Percentiles rank a stretch among this genome's conserved stretches.
phyloP scores from a whole-genome alignment of 1,140 invertebrate genomes.

The Zaprionus tsacasi region DNA sequence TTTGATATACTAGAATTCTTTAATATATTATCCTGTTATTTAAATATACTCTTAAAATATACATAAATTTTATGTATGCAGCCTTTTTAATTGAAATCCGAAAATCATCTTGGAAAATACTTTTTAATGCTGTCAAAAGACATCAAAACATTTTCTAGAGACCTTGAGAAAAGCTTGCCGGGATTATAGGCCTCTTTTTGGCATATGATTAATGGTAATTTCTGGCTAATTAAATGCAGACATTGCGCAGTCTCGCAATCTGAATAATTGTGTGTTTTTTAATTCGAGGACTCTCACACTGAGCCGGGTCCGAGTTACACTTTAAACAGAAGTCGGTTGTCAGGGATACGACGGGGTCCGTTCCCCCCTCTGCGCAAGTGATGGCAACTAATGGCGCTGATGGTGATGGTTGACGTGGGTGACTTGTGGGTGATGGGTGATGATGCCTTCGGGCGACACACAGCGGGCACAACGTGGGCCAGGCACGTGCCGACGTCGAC shows the following conservation, averaged over 20 bases:
- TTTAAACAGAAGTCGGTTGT: conserved; percentile 62
- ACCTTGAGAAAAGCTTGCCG: not conserved
- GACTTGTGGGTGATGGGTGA: conserved; percentile 22
- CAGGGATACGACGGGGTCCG: conserved; percentile 24
- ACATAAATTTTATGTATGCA: too few species aligned
- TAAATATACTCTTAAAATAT: too few species aligned
- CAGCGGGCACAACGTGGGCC: conserved; percentile 65
- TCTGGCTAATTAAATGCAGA: conserved; percentile 71
- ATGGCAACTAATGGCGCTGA: conserved; percentile 63
- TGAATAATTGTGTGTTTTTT: conserved; percentile 21
- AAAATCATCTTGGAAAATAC: not conserved
- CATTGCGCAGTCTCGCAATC: conserved; percentile 29
- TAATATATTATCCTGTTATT: too few species aligned
- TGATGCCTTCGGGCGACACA: conserved; percentile 49
- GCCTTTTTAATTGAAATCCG: not conserved
- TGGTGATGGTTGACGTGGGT: conserved; percentile 15
- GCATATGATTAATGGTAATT: conserved; percentile 64
- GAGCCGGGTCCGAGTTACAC: conserved; percentile 35
- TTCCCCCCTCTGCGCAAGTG: conserved; percentile 20
- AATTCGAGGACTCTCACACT: conserved; percentile 35
- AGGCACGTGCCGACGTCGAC: conserved; percentile 63
- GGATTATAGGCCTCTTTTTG: conserved; percentile 20
- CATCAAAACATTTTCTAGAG: not conserved
- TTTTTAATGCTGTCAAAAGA: not conserved
- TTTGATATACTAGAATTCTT: too few species aligned